Conservation (phyloP, 2,888 invertebrate species). For the Pristionchus entomophagus region DNA sequence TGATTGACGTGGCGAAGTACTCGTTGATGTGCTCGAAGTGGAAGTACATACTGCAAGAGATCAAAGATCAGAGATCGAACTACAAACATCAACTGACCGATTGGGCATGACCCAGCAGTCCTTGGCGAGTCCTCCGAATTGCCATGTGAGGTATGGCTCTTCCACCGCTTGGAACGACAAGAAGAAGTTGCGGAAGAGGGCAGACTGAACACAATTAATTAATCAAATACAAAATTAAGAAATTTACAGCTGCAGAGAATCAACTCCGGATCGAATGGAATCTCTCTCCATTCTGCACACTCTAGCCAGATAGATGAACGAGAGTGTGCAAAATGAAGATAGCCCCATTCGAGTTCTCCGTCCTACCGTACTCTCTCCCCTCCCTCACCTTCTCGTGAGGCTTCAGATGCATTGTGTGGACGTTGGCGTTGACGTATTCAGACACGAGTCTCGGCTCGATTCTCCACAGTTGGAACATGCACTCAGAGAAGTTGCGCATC, state of each 20-base stretch:
- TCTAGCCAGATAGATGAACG: no score
- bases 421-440: constrained; percentile 62
- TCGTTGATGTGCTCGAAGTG: constrained; percentile 64
- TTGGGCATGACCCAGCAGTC: constrained; percentile 72
- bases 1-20: constrained; percentile 61
- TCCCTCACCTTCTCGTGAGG: constrained; percentile 43
- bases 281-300: no score
- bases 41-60: constrained; percentile 62
- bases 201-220: constrained; percentile 51
- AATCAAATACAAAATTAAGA: constrained; percentile 12
- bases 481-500: constrained; percentile 67
- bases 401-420: constrained; percentile 43
- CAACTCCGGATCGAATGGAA: no score
- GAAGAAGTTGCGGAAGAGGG: constrained; percentile 69
- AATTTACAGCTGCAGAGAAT: no score
- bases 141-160: constrained; percentile 72
- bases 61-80: constrained; percentile 19
- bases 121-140: constrained; percentile 65
- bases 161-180: constrained; percentile 70
- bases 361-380: not conserved
- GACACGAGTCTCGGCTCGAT: constrained; percentile 69
- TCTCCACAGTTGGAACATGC: constrained; percentile 72
- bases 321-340: no score
- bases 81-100: constrained; percentile 48
- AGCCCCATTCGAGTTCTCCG: no score